A percentile compares a stretch with the other conserved stretches of the same genome.
These are phyloP conservation scores for Peucedramus taeniatus DNA, from an alignment of 2,113 vertebrate species.

Conservation along the genomic window DNA sequence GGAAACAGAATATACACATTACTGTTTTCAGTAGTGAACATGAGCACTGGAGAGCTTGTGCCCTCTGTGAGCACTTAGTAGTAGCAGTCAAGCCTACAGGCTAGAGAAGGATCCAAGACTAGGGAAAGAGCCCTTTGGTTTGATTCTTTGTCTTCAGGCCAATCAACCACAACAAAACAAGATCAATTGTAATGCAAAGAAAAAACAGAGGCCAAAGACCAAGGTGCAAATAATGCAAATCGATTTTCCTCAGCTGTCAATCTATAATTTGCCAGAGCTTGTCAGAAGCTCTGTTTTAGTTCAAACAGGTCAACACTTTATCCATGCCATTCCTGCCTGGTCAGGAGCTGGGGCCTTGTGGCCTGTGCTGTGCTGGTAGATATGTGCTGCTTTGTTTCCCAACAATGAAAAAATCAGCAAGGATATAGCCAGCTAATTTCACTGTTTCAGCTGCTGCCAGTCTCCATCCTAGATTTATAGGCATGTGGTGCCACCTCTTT, in stretches of 20 bases:
- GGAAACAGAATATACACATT: not conserved
- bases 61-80: not conserved
- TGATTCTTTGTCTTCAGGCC: not conserved
- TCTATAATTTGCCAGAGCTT: not conserved
- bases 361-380: not conserved
- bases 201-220: not conserved
- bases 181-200: not conserved
- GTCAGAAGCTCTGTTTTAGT: not conserved
- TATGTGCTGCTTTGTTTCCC: not conserved
- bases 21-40: constrained; percentile 31
- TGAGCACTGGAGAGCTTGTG: not conserved
- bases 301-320: not conserved
- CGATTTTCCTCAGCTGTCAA: not conserved
- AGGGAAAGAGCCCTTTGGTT: not conserved
- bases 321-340: not conserved
- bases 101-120: not conserved
- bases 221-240: not conserved
- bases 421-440: not conserved
- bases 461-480: constrained; percentile 1
- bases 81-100: not conserved
- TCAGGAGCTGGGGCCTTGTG: not conserved
- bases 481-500: not conserved
- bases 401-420: not conserved
- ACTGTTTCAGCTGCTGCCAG: not conserved
- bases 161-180: not conserved